phyloP scores from a whole-genome alignment of 2,888 invertebrate genomes.

The Xestia c-nigrum region DNA sequence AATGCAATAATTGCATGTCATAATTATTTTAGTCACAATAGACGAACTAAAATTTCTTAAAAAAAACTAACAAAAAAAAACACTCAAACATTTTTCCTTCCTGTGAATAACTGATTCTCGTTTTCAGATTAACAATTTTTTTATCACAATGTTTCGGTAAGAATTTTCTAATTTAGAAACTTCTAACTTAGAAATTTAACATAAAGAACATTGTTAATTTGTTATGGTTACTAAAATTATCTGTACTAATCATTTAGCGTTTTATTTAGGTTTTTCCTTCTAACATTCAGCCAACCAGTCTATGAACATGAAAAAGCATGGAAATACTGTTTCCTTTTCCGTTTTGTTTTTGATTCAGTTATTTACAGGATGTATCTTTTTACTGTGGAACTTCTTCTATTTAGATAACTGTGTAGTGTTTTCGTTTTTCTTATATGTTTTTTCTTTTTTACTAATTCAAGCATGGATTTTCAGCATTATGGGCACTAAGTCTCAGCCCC shows the following conservation, averaged over 20 bases:
- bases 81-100: slow-evolving; percentile 72
- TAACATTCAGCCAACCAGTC: slow-evolving; percentile 76
- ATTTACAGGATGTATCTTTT: slow-evolving; percentile 83
- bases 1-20: slow-evolving; percentile 85
- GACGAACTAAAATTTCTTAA: slow-evolving; percentile 56
- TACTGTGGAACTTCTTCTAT: slow-evolving; percentile 69
- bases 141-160: slow-evolving; percentile 35
- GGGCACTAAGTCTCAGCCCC: slow-evolving; percentile 89
- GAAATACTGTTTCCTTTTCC: neutral
- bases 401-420: slow-evolving; percentile 76
- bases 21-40: slow-evolving; percentile 71
- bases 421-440: slow-evolving; percentile 73
- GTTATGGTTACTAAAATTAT: slow-evolving; percentile 22
- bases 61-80: slow-evolving; percentile 55
- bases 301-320: slow-evolving; percentile 62
- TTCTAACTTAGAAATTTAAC: slow-evolving; percentile 7
- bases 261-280: slow-evolving; percentile 60
- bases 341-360: slow-evolving; percentile 77
- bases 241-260: slow-evolving; percentile 36
- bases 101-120: slow-evolving; percentile 88
- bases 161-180: neutral
- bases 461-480: slow-evolving; percentile 91
- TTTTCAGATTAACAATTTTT: slow-evolving; percentile 51
- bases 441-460: slow-evolving; percentile 87
- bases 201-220: neutral